Percentiles rank a stretch among this genome's conserved stretches.
Evolutionary conservation across 2,797 vertebrate species (phyloP).

Genomic region (Anas bernieri): DNA sequence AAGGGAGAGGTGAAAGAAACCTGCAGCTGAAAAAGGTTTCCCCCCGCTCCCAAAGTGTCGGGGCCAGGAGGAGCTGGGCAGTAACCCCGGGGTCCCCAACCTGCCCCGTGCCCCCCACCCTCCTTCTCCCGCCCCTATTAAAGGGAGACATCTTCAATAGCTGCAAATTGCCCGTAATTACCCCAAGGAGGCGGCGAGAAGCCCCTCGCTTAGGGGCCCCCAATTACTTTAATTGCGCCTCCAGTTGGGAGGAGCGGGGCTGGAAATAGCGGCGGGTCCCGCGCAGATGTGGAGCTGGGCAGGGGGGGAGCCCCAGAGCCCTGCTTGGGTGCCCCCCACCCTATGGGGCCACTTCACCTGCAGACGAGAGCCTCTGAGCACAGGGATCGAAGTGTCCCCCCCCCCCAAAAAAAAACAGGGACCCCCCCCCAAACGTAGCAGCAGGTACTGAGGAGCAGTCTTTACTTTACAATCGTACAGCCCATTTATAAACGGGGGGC

Average conservation of each 20-base stretch:
- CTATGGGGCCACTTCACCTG: rapidly evolving
- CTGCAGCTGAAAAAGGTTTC: rapidly evolving
- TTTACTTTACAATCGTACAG: neutral
- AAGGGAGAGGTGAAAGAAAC: neutral
- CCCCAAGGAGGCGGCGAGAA: neutral
- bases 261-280: constrained; percentile 13
- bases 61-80: neutral
- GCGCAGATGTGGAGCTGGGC: neutral
- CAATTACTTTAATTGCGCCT: constrained; percentile 68
- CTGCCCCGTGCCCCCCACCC: neutral
- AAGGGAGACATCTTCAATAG: neutral
- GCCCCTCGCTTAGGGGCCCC: constrained; percentile 60
- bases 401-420: neutral
- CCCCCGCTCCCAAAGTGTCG: neutral
- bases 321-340: neutral
- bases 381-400: rapidly evolving
- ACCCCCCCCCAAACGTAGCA: rapidly evolving
- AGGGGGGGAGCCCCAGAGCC: too few species aligned
- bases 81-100: neutral
- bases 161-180: constrained; percentile 75
- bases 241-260: constrained; percentile 44
- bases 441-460: rapidly evolving
- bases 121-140: neutral
- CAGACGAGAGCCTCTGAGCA: rapidly evolving
- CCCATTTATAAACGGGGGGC: neutral